Evolutionary conservation across 2,888 invertebrate species (phyloP).

Genomic region (Chalcis sispes): DNA sequence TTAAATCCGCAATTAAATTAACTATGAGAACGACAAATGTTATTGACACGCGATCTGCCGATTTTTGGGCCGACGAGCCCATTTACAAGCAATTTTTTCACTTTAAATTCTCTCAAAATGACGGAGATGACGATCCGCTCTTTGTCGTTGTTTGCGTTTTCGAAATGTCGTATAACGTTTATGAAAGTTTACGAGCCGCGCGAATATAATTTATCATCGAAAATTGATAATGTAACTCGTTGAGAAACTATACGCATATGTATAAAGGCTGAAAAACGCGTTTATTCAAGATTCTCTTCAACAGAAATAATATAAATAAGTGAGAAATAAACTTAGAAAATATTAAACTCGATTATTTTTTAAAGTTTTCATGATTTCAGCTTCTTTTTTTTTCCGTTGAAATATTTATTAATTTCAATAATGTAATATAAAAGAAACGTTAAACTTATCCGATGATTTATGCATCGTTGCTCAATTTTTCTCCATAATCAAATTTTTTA

Average conservation of each 20-base stretch:
- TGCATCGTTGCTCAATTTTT: not conserved
- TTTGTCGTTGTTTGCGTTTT: not conserved
- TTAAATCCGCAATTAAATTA: slow-evolving; percentile 38
- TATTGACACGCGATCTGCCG: slow-evolving; percentile 48
- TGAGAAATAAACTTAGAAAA: not conserved
- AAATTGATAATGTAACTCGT: slow-evolving; percentile 7
- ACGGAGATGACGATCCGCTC: not conserved
- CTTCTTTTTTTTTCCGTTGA: too few relatives aligned
- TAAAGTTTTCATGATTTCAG: too few relatives aligned
- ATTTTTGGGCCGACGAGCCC: slow-evolving; percentile 7
- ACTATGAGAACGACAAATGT: slow-evolving; percentile 52
- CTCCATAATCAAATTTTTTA: not conserved
- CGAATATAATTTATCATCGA: not conserved
- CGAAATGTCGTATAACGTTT: slow-evolving; percentile 25
- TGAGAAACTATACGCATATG: not conserved
- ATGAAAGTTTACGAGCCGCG: not conserved
- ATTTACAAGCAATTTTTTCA: slow-evolving; percentile 6
- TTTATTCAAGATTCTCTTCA: not conserved
- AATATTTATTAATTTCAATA: too few relatives aligned
- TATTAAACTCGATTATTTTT: too few relatives aligned
- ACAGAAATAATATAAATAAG: too few relatives aligned
- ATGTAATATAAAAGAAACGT: too few relatives aligned
- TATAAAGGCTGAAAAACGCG: not conserved
- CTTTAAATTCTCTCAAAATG: not conserved
- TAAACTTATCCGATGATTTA: not conserved